phyloP scores from a whole-genome alignment of 2,888 invertebrate species.

The Zaprionus obscuricornis region DNA sequence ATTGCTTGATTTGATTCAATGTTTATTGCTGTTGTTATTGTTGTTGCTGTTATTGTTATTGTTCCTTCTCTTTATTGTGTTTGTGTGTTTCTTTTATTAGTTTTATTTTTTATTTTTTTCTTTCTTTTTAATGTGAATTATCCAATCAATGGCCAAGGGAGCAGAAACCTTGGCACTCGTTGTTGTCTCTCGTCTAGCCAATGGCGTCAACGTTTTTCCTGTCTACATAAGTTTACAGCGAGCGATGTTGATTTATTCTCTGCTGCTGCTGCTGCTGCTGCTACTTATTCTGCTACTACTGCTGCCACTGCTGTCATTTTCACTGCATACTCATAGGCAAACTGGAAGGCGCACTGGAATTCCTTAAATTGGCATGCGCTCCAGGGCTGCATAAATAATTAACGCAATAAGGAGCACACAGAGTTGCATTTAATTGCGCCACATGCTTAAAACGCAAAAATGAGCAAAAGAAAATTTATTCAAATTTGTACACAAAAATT shows the following conservation, averaged over 20 bases:
- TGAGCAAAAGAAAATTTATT: not conserved
- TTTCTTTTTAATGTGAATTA: constrained; percentile 35
- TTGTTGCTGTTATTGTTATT: constrained; percentile 5
- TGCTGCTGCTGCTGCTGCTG: constrained; percentile 36
- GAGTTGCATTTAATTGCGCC: constrained; percentile 18
- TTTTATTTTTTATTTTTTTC: not conserved
- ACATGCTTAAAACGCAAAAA: not conserved
- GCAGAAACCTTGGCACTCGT: constrained; percentile 67
- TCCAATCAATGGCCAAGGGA: constrained; percentile 67
- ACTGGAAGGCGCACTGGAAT: constrained; percentile 61
- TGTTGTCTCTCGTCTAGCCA: constrained; percentile 35
- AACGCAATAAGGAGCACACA: constrained; percentile 2
- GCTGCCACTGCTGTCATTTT: constrained; percentile 72
- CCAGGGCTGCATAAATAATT: constrained; percentile 57
- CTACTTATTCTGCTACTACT: constrained; percentile 26
- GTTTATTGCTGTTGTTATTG: not conserved
- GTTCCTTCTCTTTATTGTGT: not conserved
- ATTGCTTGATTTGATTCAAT: not conserved
- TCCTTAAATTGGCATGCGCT: constrained; percentile 40
- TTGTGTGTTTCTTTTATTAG: constrained; percentile 5
- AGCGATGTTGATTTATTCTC: constrained; percentile 63
- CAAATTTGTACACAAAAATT: no score
- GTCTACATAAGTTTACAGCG: constrained; percentile 34
- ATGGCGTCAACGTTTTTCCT: constrained; percentile 62
- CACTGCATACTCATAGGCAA: constrained; percentile 74